Base-by-base conservation (phyloP, 2,113 vertebrate species). In the Prietella phreatophila region DNA sequence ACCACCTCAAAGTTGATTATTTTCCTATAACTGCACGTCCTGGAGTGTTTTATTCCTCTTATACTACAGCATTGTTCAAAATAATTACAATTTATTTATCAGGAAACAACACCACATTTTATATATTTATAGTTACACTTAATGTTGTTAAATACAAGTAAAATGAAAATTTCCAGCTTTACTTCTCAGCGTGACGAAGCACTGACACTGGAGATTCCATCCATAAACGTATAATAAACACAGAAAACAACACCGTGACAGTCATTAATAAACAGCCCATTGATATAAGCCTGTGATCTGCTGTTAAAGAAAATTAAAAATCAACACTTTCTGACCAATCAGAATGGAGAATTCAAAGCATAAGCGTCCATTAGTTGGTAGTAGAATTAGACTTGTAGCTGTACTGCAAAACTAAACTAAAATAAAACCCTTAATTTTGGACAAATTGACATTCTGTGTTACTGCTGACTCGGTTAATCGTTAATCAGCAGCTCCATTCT, bases 401-500 rank as follows among this genome's bases (percentile, higher is more conserved):
- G 39, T 39, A 39, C 39, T 39, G 39, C 39, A 42, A 42, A 42
- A 4, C 39, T 42, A 42, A 42, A 42, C 39, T 42, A 42, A 42
- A 42, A 42, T 42, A 42, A 42, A 42, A 42, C 39, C 39, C 39
- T 42, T 42, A 5, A 42, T 42, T 42, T 42, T 5, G 39, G 39
- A 42, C 39, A 42, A 42, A 42, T 42, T 42, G 39, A 15, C 55
- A 36, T 30, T 27, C 47, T 7, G 27, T 50, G 22, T 42, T 63
- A 22, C 36, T 84, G 82, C 63, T 65, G 65, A 76, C 81, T 55
- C 39, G 30, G 20, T 67, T 55, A 42, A 36, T 58, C 76, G 47
- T 78, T 81, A 85, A 83, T 82, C n/a, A 58, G 65, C 63, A 78
- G 39, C 61, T 69, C 84, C 27, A 36, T 80, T 89, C 83, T 83